Percentiles rank a stretch among this genome's conserved stretches.
Conservation (phyloP, 2,113 vertebrate genomes). For the Charina bottae region DNA sequence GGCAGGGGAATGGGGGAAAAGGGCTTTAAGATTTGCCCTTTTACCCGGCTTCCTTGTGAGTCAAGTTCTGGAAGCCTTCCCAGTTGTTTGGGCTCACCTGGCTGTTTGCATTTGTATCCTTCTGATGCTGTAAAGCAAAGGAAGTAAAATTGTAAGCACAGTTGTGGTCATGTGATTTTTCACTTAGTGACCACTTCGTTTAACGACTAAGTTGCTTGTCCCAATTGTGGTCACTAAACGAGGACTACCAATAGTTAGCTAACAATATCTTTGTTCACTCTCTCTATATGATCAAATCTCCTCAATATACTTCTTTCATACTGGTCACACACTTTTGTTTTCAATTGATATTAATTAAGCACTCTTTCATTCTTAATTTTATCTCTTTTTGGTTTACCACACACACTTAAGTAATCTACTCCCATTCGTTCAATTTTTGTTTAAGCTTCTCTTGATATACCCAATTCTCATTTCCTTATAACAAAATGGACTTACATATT, state of each 20-base stretch:
- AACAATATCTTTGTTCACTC: background rate
- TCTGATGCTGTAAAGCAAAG: background rate
- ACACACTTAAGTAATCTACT: background rate
- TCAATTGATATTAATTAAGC: background rate
- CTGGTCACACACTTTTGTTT: background rate
- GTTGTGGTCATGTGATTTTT: background rate
- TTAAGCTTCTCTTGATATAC: background rate
- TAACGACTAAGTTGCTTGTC: background rate
- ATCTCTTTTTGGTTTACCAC: background rate
- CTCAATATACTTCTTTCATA: background rate
- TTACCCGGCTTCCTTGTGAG: background rate
- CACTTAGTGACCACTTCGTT: background rate
- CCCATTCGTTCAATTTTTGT: background rate
- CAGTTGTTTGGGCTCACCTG: background rate
- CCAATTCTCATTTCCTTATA: background rate
- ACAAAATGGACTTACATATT: background rate
- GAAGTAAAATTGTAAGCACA: background rate
- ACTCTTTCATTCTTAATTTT: background rate
- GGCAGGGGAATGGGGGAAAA: background rate
- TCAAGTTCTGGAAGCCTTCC: background rate
- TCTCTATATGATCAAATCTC: background rate
- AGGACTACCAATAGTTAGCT: background rate
- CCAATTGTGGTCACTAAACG: background rate
- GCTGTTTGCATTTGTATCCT: background rate
- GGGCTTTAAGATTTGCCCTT: background rate